Percentiles rank a stretch among this genome's conserved stretches.
phyloP scores from a whole-genome alignment of 2,888 invertebrate species.

The Tenthredo amoena region DNA sequence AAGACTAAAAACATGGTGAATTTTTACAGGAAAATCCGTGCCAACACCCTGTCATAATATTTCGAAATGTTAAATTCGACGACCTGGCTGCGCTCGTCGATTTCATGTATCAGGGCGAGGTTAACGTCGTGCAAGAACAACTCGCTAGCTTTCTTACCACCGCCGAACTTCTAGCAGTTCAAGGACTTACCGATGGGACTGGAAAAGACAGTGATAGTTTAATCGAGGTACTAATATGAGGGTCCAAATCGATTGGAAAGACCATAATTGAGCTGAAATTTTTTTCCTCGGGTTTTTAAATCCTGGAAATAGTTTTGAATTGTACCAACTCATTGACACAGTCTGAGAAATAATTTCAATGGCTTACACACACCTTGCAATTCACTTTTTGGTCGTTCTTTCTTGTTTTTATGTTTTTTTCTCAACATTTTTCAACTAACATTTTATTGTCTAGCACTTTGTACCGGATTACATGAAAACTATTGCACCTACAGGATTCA shows the following conservation, averaged over 20 bases:
- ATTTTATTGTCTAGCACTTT: neutral
- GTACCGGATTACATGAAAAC: neutral
- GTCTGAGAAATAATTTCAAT: neutral
- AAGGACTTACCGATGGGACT: conserved; percentile 85
- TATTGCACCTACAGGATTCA: neutral
- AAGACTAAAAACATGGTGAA: neutral
- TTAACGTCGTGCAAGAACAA: conserved; percentile 89
- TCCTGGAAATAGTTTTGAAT: neutral
- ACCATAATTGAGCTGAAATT: neutral
- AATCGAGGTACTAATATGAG: conserved; percentile 67
- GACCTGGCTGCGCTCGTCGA: conserved; percentile 89
- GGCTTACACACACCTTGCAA: neutral
- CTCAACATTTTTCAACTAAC: neutral
- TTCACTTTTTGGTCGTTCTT: neutral
- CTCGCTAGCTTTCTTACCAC: conserved; percentile 89
- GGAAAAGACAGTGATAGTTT: conserved; percentile 76
- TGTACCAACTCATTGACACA: neutral
- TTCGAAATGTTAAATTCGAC: conserved; percentile 88
- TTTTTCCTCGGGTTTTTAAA: neutral
- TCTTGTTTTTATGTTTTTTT: neutral
- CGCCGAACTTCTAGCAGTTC: conserved; percentile 88
- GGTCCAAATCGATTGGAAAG: neutral
- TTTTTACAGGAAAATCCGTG: conserved; percentile 88
- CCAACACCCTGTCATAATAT: conserved; percentile 90
- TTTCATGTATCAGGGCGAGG: conserved; percentile 92